These are phyloP conservation scores for Diorhabda carinulata DNA, from an alignment of 1,140 invertebrate genomes.

Conservation along the genomic window DNA sequence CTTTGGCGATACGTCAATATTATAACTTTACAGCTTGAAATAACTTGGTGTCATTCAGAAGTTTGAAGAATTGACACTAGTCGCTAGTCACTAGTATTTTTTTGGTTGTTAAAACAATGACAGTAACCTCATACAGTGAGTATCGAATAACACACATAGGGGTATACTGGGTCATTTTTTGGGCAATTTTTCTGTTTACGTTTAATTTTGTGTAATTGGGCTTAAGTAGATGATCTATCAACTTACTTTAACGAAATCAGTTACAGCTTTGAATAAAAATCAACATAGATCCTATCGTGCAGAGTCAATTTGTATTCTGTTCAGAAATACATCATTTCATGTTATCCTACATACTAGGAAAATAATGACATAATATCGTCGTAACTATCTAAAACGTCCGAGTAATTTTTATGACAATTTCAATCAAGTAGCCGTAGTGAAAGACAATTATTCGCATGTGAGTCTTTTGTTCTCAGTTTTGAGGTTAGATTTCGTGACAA, in stretches of 20 bases:
- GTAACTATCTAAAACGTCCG: slow-evolving; percentile 2
- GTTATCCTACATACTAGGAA: not conserved
- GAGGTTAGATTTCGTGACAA: slow-evolving; percentile 1
- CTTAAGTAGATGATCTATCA: too few species aligned
- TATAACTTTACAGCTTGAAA: too few species aligned
- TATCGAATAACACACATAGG: too few species aligned
- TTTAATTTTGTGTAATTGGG: too few species aligned
- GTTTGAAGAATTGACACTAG: too few species aligned
- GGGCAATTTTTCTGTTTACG: too few species aligned
- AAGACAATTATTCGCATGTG: slow-evolving; percentile 2
- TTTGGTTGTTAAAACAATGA: too few species aligned
- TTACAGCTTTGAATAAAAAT: not conserved
- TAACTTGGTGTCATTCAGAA: too few species aligned
- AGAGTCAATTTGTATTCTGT: slow-evolving; percentile 3
- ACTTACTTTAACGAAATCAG: not conserved
- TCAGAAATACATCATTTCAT: slow-evolving; percentile 2
- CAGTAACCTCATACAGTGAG: too few species aligned
- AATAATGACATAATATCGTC: slow-evolving; percentile 3
- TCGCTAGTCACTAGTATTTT: too few species aligned
- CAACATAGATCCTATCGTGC: not conserved
- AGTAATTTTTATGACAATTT: slow-evolving; percentile 3
- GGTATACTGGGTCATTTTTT: too few species aligned
- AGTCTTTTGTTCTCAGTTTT: slow-evolving; percentile 2
- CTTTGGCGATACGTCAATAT: too few species aligned
- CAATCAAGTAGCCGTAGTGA: not conserved